phyloP scores from a whole-genome alignment of 2,888 invertebrate species.

The Altica lythri region DNA sequence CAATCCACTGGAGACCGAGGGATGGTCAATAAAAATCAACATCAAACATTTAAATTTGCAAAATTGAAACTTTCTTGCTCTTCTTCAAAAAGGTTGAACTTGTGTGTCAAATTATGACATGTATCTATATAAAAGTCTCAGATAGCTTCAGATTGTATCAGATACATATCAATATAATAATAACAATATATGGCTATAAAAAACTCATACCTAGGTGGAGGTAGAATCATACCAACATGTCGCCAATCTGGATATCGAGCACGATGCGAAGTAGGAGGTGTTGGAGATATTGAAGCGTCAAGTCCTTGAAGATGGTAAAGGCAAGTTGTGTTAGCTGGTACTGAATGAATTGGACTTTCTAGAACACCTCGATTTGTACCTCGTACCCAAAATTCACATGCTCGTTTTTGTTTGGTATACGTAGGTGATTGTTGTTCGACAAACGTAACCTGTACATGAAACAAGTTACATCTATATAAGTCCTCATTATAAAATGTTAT shows the following conservation, averaged over 20 bases:
- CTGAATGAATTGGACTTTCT: constrained; percentile 82
- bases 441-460: constrained; percentile 71
- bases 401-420: constrained; percentile 81
- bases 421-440: constrained; percentile 83
- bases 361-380: constrained; percentile 79
- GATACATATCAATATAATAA: too few species aligned
- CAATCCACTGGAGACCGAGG: too few species aligned
- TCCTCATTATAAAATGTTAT: too few species aligned
- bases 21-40: too few species aligned
- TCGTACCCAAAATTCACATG: constrained; percentile 85
- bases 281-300: constrained; percentile 61
- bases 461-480: too few species aligned
- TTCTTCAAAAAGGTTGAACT: too few species aligned
- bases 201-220: constrained; percentile 67
- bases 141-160: too few species aligned
- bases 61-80: too few species aligned
- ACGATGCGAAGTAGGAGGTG: constrained; percentile 58
- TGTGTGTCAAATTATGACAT: too few species aligned
- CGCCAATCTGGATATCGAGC: constrained; percentile 62
- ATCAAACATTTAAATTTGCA: too few species aligned
- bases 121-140: too few species aligned
- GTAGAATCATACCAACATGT: constrained; percentile 62
- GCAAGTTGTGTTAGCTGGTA: constrained; percentile 88
- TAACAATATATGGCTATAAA: too few species aligned
- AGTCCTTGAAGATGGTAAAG: constrained; percentile 80